Evolutionary conservation across 2,113 vertebrate species (phyloP).

Genomic region (Brachypteracias leptosomus): DNA sequence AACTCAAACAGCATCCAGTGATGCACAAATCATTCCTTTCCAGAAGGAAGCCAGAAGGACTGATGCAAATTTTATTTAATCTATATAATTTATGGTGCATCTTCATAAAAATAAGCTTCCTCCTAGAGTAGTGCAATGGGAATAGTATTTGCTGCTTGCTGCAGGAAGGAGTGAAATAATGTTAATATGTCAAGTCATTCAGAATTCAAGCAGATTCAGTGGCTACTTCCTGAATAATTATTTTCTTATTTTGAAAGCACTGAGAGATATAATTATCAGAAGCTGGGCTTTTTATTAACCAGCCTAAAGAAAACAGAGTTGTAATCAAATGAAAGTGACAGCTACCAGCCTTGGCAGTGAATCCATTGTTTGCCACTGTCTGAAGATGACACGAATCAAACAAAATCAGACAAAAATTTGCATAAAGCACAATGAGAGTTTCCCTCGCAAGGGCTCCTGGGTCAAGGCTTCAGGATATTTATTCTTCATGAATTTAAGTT

Average conservation of each 20-base stretch:
- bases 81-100: background rate
- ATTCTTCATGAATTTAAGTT: background rate
- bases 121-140: background rate
- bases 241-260: background rate
- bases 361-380: background rate
- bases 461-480: background rate
- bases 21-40: background rate
- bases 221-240: background rate
- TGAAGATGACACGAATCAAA: background rate
- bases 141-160: background rate
- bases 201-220: background rate
- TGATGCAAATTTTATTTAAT: background rate
- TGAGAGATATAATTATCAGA: background rate
- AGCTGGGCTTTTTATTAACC: background rate
- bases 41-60: background rate
- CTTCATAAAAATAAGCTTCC: background rate
- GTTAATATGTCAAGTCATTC: background rate
- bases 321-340: background rate
- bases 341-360: background rate
- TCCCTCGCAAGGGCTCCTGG: background rate
- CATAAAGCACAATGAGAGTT: background rate
- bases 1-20: background rate
- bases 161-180: background rate
- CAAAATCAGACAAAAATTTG: background rate
- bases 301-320: rapidly evolving